Base-by-base conservation (phyloP, 2,888 invertebrate genomes). In the Orchestes rusci region DNA sequence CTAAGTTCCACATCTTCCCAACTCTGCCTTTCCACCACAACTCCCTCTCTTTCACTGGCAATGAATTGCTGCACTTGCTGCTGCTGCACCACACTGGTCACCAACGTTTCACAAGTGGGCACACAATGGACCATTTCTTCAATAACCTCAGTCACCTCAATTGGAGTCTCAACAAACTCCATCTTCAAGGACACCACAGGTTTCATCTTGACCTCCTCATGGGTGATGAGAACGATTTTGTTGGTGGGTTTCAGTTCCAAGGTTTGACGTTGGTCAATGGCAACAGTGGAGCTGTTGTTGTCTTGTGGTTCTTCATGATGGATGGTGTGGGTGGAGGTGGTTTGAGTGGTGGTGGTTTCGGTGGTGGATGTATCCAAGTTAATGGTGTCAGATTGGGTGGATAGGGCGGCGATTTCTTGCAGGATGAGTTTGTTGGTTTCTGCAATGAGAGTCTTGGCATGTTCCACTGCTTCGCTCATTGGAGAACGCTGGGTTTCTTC, bases 121-220 rank as follows among this genome's bases (percentile, higher is more conserved):
- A n/a, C n/a, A n/a, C n/a, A n/a, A n/a, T n/a, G n/a, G n/a, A n/a
- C n/a, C n/a, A n/a, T n/a, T n/a, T n/a, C n/a, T n/a, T n/a, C n/a
- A n/a, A n/a, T n/a, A n/a, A n/a, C 48, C 43, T 43, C 53, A 33
- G 34, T 50, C 39, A 45, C 50, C 47, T 18, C 53, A 27, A 59
- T 39, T 17, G 58, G 55, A 39, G 56, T 56, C 45, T 65, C 60
- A 15, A 60, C 56, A 67, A 76, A 71, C 70, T 80, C 69, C 73
- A 80, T 71, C 73, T 80, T 73, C 68, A 81, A 59, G 65, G 76
- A 70, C 68, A 81, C 72, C 32, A 81, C 74, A 8, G 82, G 82
- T 48, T 77, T 77, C 59, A 79, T 68, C 66, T 76, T 75, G 54
- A 79, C 75, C 67, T 83, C 81, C 66, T 84, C 83, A 48, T 84